Base-by-base conservation (phyloP, 30 jellyfish, hydroid and myxozoan species). In the Turritopsis dohrnii region DNA sequence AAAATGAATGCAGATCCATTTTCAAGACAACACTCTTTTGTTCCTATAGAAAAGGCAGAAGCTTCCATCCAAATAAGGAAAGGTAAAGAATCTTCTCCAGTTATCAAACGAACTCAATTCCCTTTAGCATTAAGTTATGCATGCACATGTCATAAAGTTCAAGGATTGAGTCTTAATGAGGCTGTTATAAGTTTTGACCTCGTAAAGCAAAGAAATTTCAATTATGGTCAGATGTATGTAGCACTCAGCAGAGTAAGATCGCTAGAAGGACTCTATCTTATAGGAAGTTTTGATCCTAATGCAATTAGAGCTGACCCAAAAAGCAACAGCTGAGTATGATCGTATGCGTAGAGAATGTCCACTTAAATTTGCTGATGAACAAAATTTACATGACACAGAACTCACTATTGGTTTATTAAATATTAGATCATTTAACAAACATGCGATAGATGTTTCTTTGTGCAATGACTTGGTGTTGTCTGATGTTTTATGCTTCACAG, bases 241-340 rank as follows among this genome's bases (percentile, higher is more conserved):
- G 84, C 84, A 23, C 76, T 76, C 21, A 76, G 84, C 75, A 76
- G 84, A 1, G 84, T 76, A 9, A 76, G 71, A 18, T 76, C 84
- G 26, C 52, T 76, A 21, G 72, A 76, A 21, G 84, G 80, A 18
- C 52, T 76, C 21, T 30, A 76, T 76, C 52, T 76, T 30, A 76
- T 52, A 24, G 84, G 80, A 76, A 76, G 23, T 76, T 76, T 21
- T 30, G 84, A 76, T n/a, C 27, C 29, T 16, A 21, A 29, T 21
- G 1, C 29, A 76, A 76, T 76, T 76, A 76, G 30, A 76, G 29
- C 71, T 76, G 84, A 76, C 75, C 80, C 29, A 23, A 76, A n/a
- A 30, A 76, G 84, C 52, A 20, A 23, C 76, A 21, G 71, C 20
- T 23, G 84, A 76, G 84, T 76, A 76, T 76, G 84, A 0, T 24